phyloP scores from a whole-genome alignment of 2,888 invertebrate species.

The Lochmaea crataegi region DNA sequence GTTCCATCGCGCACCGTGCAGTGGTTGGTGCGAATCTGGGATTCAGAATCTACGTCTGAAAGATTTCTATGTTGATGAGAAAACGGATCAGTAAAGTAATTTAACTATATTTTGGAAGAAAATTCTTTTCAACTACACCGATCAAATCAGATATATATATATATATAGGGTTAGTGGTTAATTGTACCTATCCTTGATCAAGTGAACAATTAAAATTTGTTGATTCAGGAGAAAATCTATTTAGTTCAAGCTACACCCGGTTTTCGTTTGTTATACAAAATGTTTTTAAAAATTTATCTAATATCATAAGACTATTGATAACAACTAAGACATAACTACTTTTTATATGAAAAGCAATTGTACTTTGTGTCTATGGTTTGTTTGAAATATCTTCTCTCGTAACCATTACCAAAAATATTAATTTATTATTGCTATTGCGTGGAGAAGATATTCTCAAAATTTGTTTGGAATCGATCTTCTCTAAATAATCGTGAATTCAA shows the following conservation, averaged over 20 bases:
- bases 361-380: conserved; percentile 39
- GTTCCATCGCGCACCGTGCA: too few relatives aligned
- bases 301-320: conserved; percentile 46
- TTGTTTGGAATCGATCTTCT: conserved; percentile 1
- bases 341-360: conserved; percentile 31
- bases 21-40: too few relatives aligned
- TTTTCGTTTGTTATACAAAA: conserved; percentile 47
- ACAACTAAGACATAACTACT: conserved; percentile 41
- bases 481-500: neutral
- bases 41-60: too few relatives aligned
- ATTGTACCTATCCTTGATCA: too few relatives aligned
- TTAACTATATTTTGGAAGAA: too few relatives aligned
- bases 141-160: too few relatives aligned
- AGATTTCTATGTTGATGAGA: too few relatives aligned
- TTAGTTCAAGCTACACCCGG: conserved; percentile 36
- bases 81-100: too few relatives aligned
- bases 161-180: too few relatives aligned
- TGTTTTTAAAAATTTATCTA: conserved; percentile 49
- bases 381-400: conserved; percentile 50
- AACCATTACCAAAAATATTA: conserved; percentile 49
- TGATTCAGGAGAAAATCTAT: conserved; percentile 13
- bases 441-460: conserved; percentile 53
- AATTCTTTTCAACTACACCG: too few relatives aligned
- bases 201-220: too few relatives aligned
- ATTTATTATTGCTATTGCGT: conserved; percentile 62